These are phyloP conservation scores for Tinamus major DNA, from an alignment of 2,797 vertebrate genomes.

Conservation along the genomic window DNA sequence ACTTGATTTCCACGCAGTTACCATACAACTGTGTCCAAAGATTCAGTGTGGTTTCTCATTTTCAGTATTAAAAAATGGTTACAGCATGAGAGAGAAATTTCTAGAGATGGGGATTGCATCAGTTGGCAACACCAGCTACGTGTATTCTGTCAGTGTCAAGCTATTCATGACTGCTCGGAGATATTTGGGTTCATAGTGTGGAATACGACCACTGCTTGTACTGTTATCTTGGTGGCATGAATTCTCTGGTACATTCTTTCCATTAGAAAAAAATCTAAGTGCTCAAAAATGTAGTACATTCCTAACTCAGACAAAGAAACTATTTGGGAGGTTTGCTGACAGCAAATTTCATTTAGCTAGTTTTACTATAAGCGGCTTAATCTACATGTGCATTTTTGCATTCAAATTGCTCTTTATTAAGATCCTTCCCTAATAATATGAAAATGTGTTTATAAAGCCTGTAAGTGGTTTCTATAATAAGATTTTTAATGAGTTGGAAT, in stretches of 20 bases:
- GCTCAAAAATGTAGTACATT: neutral
- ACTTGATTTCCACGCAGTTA: neutral
- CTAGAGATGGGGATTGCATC: neutral
- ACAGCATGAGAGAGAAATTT: neutral
- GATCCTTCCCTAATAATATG: slow-evolving; percentile 37
- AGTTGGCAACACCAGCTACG: neutral
- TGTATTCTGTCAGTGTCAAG: neutral
- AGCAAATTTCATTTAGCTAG: slow-evolving; percentile 48
- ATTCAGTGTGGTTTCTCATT: neutral
- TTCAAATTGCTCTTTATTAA: slow-evolving; percentile 53
- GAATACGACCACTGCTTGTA: neutral
- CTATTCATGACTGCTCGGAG: neutral
- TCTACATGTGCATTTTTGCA: slow-evolving; percentile 13
- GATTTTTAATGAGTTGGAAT: slow-evolving; percentile 62
- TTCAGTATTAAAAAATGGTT: neutral
- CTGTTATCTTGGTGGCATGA: neutral
- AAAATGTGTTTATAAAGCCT: slow-evolving; percentile 48
- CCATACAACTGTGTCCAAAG: neutral
- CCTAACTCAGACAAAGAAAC: neutral
- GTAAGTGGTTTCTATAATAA: slow-evolving; percentile 57
- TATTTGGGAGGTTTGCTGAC: neutral
- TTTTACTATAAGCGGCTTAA: slow-evolving; percentile 31
- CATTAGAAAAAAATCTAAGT: neutral
- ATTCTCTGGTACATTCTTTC: neutral
- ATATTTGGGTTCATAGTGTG: neutral